Base-by-base conservation (phyloP, 2,888 invertebrate genomes). In the Athalia cordata region DNA sequence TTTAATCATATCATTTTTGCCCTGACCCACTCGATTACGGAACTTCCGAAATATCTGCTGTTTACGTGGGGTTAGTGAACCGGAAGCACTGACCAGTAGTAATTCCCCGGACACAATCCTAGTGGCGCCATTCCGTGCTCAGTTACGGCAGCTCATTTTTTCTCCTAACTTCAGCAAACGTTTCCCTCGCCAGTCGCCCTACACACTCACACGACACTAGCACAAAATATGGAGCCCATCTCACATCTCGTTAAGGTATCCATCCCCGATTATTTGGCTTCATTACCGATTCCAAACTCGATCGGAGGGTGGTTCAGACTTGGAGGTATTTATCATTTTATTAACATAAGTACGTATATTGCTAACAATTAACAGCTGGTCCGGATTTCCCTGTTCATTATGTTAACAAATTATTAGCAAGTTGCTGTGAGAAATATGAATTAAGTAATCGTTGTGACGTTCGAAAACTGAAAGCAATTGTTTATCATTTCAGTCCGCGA, bases 271-370 rank as follows among this genome's bases (percentile, higher is more conserved):
- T 98, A 98, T 92, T 92, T 98, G 85, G 92, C 95, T 77, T 93
- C 93, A 88, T 92, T 98, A 82, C 98, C 97, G 29, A 94, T 98
- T 89, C 97, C 98, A 7, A 94, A 96, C 87, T 92, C 94, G 11
- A 90, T 97, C 83, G 94, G 95, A 81, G 97, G 97, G 88, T 96
- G 97, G 95, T 96, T 97, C 90, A 93, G 93, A 86, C 92, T 97
- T 82, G 95, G 96, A 91, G 92, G 97, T 97, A 92, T 92, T 92
- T 91, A 84, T 29, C 81, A 77, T 66, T 66, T 62, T 55, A 49
- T 15, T 55, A 15, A 59, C 55, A 47, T 11, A 55, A 47, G 66
- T 78, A 9, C 50, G 45, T 7, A 55, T n/a, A 3, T 61, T 9
- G 45, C 9, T 11, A 57, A 5, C n/a, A 7, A 6, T 13, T 0